Evolutionary conservation across 1,140 invertebrate genomes (phyloP).

Genomic region (Matsumurasca onukii): DNA sequence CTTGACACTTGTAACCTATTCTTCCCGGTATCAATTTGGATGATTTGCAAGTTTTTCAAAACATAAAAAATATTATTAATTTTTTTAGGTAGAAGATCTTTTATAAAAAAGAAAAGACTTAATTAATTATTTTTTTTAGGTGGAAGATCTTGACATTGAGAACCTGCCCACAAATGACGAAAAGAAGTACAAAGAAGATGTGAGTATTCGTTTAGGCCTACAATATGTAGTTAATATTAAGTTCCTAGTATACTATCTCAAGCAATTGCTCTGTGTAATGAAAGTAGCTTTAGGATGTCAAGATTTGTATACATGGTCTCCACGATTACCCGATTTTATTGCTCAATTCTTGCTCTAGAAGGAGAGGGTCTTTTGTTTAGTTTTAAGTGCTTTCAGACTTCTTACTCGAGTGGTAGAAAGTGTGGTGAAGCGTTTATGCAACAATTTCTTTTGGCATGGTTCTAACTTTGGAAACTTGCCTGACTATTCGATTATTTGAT

Average conservation of each 20-base stretch:
- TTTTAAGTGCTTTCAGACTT: background rate
- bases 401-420: background rate
- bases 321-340: background rate
- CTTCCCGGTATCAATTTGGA: no score
- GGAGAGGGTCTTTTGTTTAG: background rate
- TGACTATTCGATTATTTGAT: background rate
- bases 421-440: background rate
- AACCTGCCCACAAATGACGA: constrained; percentile 29
- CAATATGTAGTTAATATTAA: background rate
- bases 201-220: background rate
- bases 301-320: background rate
- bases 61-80: background rate
- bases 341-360: background rate
- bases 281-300: background rate
- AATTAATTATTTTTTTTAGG: constrained; percentile 8
- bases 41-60: background rate
- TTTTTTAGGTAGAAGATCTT: background rate
- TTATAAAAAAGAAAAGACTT: background rate
- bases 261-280: background rate
- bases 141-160: constrained; percentile 27
- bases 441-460: background rate
- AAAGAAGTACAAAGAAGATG: constrained; percentile 33
- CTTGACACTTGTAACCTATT: background rate
- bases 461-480: background rate
- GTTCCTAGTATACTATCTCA: background rate